Percentiles rank a stretch among this genome's conserved stretches.
Evolutionary conservation across 2,797 vertebrate genomes (phyloP).

Genomic region (Gallinago stenura): DNA sequence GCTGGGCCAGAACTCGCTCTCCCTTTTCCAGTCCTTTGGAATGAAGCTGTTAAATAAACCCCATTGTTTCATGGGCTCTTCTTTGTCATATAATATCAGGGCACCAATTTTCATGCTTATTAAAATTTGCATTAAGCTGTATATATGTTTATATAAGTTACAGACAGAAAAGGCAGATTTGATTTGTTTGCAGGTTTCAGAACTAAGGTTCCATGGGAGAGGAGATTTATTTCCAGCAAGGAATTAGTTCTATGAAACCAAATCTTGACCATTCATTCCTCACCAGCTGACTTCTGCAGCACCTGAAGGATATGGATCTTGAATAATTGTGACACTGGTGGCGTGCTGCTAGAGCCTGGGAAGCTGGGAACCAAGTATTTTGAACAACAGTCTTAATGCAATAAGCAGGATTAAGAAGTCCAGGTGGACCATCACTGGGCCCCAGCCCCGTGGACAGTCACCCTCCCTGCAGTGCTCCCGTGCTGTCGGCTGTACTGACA

Average conservation of each 20-base stretch:
- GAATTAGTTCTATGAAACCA: neutral
- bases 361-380: neutral
- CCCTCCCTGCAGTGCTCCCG: fast-evolving
- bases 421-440: neutral
- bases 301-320: neutral
- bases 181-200: neutral
- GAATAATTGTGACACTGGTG: neutral
- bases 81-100: neutral
- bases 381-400: neutral
- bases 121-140: neutral
- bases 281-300: neutral
- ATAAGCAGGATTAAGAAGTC: neutral
- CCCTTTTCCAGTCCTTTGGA: neutral
- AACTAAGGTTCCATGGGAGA: neutral
- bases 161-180: neutral
- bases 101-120: neutral
- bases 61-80: neutral
- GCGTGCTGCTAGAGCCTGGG: neutral
- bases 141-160: neutral
- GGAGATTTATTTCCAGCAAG: neutral
- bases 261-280: neutral
- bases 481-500: fast-evolving
- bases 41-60: neutral
- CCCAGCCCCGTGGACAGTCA: neutral
- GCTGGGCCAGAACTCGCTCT: neutral